Conservation (phyloP, 2,797 vertebrate species). For the Leuciscus waleckii region DNA sequence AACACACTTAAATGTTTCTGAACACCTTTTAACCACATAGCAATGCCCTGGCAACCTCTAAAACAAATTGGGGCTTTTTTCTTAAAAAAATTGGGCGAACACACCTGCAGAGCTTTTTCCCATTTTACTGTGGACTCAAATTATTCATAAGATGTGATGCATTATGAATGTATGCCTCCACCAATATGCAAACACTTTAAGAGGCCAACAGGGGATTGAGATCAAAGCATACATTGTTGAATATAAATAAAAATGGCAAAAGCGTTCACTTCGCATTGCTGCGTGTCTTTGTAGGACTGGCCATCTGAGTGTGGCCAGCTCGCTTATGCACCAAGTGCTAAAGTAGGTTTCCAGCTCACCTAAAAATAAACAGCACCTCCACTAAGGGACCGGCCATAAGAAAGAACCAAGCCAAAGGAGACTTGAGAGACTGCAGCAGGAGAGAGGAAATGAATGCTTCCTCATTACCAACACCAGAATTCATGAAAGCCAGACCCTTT, state of each 20-base stretch:
- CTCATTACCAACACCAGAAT: slow-evolving; percentile 24
- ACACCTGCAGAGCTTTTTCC: background rate
- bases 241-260: slow-evolving; percentile 13
- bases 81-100: background rate
- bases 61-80: background rate
- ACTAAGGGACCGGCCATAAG: slow-evolving; percentile 67
- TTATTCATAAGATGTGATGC: background rate
- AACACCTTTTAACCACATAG: background rate
- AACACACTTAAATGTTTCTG: background rate
- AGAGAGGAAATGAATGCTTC: slow-evolving; percentile 60
- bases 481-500: background rate
- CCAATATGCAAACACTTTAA: slow-evolving; percentile 32
- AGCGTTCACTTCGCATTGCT: slow-evolving; percentile 22
- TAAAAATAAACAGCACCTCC: slow-evolving; percentile 81
- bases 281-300: slow-evolving; percentile 34
- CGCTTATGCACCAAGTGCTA: slow-evolving; percentile 72
- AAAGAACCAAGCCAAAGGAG: slow-evolving; percentile 64
- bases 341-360: slow-evolving; percentile 87
- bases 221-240: slow-evolving; percentile 18
- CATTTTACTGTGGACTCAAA: background rate
- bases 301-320: slow-evolving; percentile 57
- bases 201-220: slow-evolving; percentile 7
- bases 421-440: slow-evolving; percentile 68
- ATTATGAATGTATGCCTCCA: slow-evolving; percentile 12
- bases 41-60: background rate